Percentiles rank a stretch among this genome's conserved stretches.
Conservation (phyloP, 53 echinoderm and acorn worm species). For the Holothuria scabra region DNA sequence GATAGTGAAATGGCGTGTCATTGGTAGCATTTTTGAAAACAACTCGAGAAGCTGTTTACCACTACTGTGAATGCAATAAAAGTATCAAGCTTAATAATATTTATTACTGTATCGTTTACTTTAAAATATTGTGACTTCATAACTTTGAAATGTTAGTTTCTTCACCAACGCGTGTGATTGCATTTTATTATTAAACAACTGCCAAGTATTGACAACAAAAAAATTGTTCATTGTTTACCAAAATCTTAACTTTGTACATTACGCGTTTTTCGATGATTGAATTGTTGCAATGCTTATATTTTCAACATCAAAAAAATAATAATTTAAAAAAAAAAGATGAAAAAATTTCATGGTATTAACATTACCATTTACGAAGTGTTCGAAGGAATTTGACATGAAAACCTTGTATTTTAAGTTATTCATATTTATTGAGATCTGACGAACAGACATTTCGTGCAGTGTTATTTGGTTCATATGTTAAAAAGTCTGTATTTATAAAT, state of each 20-base stretch:
- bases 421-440: constrained; percentile 46
- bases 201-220: constrained; percentile 23
- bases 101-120: constrained; percentile 29
- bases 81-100: constrained; percentile 52
- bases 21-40: too few relatives aligned
- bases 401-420: constrained; percentile 53
- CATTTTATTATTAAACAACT: constrained; percentile 29
- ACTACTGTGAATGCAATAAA: constrained; percentile 39
- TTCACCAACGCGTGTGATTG: constrained; percentile 24
- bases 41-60: constrained; percentile 14
- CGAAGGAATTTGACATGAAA: constrained; percentile 46
- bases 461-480: constrained; percentile 24
- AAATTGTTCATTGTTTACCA: constrained; percentile 35
- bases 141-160: not conserved
- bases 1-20: too few relatives aligned
- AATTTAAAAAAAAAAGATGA: constrained; percentile 8
- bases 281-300: constrained; percentile 50
- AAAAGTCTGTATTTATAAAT: constrained; percentile 43
- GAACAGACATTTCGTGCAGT: constrained; percentile 42
- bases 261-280: constrained; percentile 47
- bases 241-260: constrained; percentile 47
- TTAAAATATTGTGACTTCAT: constrained; percentile 17
- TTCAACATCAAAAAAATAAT: constrained; percentile 3
- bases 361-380: constrained; percentile 8
- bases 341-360: constrained; percentile 17